Evolutionary conservation across 2,888 invertebrate genomes (phyloP).

Genomic region (Harpagoxenus sublaevis): DNA sequence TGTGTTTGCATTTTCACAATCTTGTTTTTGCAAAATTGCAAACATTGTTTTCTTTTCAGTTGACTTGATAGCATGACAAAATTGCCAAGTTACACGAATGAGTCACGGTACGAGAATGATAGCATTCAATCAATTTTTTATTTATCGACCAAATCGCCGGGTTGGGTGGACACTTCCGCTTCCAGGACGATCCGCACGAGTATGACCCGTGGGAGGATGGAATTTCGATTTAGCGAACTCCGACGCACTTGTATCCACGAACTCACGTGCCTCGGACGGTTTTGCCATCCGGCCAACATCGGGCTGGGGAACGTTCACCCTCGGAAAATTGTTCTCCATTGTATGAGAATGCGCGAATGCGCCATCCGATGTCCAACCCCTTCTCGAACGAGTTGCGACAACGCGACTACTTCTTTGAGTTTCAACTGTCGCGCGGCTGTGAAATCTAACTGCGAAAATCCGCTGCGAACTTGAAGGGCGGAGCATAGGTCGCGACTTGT

Average conservation of each 20-base stretch:
- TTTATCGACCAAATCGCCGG: slow-evolving; percentile 28
- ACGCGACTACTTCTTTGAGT: slow-evolving; percentile 37
- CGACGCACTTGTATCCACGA: slow-evolving; percentile 38
- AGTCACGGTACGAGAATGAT: slow-evolving; percentile 24
- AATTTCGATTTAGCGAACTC: slow-evolving; percentile 59
- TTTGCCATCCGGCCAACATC: slow-evolving; percentile 50
- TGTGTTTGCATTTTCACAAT: neutral
- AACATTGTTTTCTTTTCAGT: neutral
- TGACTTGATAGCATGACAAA: slow-evolving; percentile 7
- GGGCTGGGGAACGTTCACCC: slow-evolving; percentile 26
- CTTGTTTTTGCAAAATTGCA: neutral
- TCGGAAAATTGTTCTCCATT: slow-evolving; percentile 58
- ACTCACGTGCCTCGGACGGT: slow-evolving; percentile 51
- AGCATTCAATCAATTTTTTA: slow-evolving; percentile 42
- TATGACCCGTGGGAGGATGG: slow-evolving; percentile 48
- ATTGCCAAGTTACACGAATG: slow-evolving; percentile 29
- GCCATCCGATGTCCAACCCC: neutral
- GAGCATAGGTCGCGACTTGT: neutral
- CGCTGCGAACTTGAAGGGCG: neutral
- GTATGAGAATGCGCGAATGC: slow-evolving; percentile 31
- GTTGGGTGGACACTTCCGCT: slow-evolving; percentile 35
- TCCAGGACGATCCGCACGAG: slow-evolving; percentile 29
- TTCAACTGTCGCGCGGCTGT: neutral
- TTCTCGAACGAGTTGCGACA: slow-evolving; percentile 19
- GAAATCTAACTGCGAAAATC: neutral